A percentile compares a stretch with the other conserved stretches of the same genome.
These are phyloP conservation scores for Spheniscus humboldti DNA, from an alignment of 2,797 vertebrate genomes.

Conservation along the genomic window DNA sequence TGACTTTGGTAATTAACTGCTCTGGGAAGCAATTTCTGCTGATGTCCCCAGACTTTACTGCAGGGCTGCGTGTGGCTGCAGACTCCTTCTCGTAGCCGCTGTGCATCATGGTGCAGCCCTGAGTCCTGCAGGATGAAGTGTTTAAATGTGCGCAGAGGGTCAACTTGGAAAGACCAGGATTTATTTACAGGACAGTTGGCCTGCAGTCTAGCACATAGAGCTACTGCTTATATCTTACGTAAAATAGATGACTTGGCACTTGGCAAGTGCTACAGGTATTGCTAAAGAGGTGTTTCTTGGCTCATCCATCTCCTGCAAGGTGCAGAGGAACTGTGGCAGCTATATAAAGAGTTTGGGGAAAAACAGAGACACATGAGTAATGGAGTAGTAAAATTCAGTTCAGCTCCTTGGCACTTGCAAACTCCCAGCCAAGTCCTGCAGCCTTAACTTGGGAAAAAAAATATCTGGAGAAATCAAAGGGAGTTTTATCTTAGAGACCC, in stretches of 20 bases:
- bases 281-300: conserved; percentile 52
- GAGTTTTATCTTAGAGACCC: neutral
- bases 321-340: conserved; percentile 43
- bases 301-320: conserved; percentile 52
- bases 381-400: conserved; percentile 61
- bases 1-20: neutral
- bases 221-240: neutral
- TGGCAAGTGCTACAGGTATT: conserved; percentile 32
- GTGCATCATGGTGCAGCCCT: neutral
- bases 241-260: conserved; percentile 52
- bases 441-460: conserved; percentile 7
- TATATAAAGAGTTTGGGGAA: conserved; percentile 53
- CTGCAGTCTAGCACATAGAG: conserved; percentile 4
- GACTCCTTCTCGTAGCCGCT: neutral
- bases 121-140: neutral
- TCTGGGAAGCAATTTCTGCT: neutral
- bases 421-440: neutral
- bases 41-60: neutral
- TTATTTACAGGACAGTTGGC: conserved; percentile 32
- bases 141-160: neutral
- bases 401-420: conserved; percentile 23
- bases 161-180: conserved; percentile 7
- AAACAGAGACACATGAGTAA: conserved; percentile 62
- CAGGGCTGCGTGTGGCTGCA: neutral
- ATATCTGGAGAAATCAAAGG: neutral